Evolutionary conservation across 2,888 invertebrate genomes (phyloP).

Genomic region (Gibbula magus): DNA sequence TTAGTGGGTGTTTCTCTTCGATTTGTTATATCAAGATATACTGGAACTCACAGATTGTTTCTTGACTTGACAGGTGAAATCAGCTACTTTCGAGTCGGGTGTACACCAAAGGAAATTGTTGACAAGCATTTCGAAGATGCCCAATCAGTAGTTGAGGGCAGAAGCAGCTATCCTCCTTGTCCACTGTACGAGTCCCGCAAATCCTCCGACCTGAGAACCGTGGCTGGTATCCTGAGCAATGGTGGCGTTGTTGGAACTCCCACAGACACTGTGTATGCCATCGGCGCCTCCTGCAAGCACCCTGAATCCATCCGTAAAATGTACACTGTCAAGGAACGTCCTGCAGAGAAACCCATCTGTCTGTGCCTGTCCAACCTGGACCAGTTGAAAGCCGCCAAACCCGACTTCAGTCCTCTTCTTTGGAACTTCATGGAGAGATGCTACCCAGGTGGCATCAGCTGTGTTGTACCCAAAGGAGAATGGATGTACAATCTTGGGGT

Average conservation of each 20-base stretch:
- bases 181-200: conserved; percentile 48
- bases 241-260: conserved; percentile 57
- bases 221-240: conserved; percentile 46
- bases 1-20: neutral
- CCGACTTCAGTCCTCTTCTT: conserved; percentile 51
- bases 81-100: conserved; percentile 18
- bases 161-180: conserved; percentile 38
- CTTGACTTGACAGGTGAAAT: neutral
- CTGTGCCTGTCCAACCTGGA: conserved; percentile 55
- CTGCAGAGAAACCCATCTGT: conserved; percentile 61
- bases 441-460: conserved; percentile 59
- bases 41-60: neutral
- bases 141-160: neutral
- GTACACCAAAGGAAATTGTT: conserved; percentile 19
- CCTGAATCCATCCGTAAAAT: conserved; percentile 52
- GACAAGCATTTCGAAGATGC: conserved; percentile 14
- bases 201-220: conserved; percentile 43
- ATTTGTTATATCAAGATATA: neutral
- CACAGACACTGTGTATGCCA: conserved; percentile 61
- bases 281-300: conserved; percentile 54
- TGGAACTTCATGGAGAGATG: conserved; percentile 56
- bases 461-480: conserved; percentile 54
- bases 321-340: conserved; percentile 55
- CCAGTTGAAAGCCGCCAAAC: conserved; percentile 49
- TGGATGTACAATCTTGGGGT: conserved; percentile 50